phyloP scores from a whole-genome alignment of 1,140 invertebrate species.

The Rhynchophorus ferrugineus region DNA sequence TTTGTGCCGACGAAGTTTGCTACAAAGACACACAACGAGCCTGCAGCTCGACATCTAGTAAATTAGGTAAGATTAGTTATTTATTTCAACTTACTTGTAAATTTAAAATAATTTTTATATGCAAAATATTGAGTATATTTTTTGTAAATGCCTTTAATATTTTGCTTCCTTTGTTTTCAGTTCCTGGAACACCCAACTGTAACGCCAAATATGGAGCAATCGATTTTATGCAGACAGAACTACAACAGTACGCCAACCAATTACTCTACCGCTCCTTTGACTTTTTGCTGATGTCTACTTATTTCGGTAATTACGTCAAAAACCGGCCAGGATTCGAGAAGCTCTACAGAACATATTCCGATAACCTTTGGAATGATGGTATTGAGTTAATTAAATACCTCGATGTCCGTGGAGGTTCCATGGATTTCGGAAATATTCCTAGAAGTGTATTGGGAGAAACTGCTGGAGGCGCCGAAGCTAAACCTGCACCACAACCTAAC shows the following conservation, averaged over 20 bases:
- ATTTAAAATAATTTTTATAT: too few relatives aligned
- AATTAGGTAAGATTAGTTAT: constrained; percentile 35
- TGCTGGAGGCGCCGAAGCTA: constrained; percentile 17
- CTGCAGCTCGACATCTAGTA: constrained; percentile 42
- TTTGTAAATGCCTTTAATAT: too few relatives aligned
- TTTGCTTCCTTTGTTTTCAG: background rate
- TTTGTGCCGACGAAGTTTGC: constrained; percentile 48
- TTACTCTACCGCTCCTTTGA: constrained; percentile 65
- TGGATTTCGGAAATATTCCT: constrained; percentile 40
- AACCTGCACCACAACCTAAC: constrained; percentile 36
- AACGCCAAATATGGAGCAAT: constrained; percentile 60
- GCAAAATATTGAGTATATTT: too few relatives aligned
- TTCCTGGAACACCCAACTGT: constrained; percentile 48
- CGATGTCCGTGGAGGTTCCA: constrained; percentile 57
- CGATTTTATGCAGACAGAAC: constrained; percentile 41
- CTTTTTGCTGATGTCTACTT: constrained; percentile 62
- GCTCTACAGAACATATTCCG: constrained; percentile 63
- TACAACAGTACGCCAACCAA: constrained; percentile 53
- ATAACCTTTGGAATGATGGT: constrained; percentile 62
- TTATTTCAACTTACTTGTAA: too few relatives aligned
- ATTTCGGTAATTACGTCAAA: constrained; percentile 68
- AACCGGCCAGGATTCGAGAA: constrained; percentile 68
- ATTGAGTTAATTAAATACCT: constrained; percentile 70
- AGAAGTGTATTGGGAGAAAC: constrained; percentile 25
- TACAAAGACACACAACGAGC: constrained; percentile 51